Evolutionary conservation across 2,113 vertebrate species (phyloP).

Genomic region (Sorex araneus): DNA sequence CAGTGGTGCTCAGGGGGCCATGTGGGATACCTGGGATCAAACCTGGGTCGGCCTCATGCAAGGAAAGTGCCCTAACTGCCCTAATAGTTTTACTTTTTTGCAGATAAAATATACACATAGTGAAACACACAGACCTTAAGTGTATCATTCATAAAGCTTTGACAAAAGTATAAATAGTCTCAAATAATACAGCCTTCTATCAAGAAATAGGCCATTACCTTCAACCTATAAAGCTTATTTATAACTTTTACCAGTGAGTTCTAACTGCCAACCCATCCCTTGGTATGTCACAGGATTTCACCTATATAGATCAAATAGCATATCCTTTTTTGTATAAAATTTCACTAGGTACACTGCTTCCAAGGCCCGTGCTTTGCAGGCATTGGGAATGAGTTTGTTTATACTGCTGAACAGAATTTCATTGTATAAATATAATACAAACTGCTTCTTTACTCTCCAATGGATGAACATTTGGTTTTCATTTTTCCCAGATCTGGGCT

Average conservation of each 20-base stretch:
- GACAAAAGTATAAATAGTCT: not conserved
- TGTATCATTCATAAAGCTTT: not conserved
- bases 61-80: no score
- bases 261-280: not conserved
- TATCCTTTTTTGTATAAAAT: slow-evolving; percentile 20
- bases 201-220: slow-evolving; percentile 14
- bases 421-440: slow-evolving; percentile 28
- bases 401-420: slow-evolving; percentile 6
- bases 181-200: not conserved
- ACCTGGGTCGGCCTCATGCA: no score
- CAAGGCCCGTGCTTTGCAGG: slow-evolving; percentile 4
- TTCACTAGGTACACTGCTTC: slow-evolving; percentile 5
- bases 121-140: slow-evolving; percentile 33
- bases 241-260: not conserved
- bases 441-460: slow-evolving; percentile 25
- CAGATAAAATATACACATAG: slow-evolving; percentile 35
- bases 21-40: no score
- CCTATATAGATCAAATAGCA: not conserved
- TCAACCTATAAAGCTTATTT: not conserved
- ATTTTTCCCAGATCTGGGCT: not conserved
- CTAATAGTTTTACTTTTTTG: no score
- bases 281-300: not conserved
- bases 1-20: no score
- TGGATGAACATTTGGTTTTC: not conserved
- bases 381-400: not conserved